Conservation (phyloP, 2,888 invertebrate species). For the Thereva unica region DNA sequence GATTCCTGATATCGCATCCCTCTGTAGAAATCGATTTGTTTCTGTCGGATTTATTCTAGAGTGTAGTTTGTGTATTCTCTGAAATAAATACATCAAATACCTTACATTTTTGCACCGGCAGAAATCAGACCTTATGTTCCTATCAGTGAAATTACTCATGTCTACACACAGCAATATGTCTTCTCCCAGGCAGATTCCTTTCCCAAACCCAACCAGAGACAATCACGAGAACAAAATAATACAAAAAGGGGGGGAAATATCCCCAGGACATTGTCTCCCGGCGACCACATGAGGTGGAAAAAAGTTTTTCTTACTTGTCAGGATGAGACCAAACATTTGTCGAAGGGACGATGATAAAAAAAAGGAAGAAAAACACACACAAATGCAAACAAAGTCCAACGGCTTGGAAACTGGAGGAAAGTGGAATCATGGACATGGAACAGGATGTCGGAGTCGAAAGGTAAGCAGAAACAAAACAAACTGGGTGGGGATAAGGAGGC, state of each 20-base stretch:
- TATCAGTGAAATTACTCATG: constrained; percentile 27
- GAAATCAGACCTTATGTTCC: constrained; percentile 3
- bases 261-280: constrained; percentile 30
- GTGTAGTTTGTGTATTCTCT: not conserved
- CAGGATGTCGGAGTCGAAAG: constrained; percentile 3
- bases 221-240: not conserved
- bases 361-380: constrained; percentile 11
- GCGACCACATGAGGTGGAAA: constrained; percentile 32
- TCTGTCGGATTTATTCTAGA: no score
- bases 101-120: constrained; percentile 3
- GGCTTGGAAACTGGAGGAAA: constrained; percentile 1
- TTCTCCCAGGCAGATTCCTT: constrained; percentile 34
- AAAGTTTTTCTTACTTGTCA: constrained; percentile 26
- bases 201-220: constrained; percentile 17
- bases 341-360: constrained; percentile 11
- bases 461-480: not conserved
- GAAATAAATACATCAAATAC: not conserved
- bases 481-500: not conserved
- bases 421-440: not conserved
- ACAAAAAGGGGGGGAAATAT: not conserved
- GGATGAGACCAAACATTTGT: constrained; percentile 35
- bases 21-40: no score
- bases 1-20: not conserved
- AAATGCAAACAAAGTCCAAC: constrained; percentile 17
- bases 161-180: constrained; percentile 26